These are phyloP conservation scores for Threskiornis aethiopicus DNA, from an alignment of 2,797 vertebrate genomes.

Conservation along the genomic window DNA sequence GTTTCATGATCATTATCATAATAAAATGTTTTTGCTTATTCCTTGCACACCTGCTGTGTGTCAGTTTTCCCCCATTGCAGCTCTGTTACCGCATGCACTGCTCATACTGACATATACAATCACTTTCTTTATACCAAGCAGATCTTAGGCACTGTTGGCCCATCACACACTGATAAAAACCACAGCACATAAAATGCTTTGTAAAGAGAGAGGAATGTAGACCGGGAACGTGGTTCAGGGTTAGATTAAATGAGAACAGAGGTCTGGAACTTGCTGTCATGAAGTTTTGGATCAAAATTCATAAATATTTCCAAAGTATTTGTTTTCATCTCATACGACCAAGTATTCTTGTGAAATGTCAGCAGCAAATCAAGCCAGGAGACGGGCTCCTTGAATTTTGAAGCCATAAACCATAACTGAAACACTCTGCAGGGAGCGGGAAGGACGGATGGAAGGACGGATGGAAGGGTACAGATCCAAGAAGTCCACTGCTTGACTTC, in stretches of 20 bases:
- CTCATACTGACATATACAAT: neutral
- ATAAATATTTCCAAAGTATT: constrained; percentile 14
- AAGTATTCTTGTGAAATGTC: neutral
- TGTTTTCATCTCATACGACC: neutral
- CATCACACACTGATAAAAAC: neutral
- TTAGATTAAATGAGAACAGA: constrained; percentile 27
- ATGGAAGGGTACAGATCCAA: neutral
- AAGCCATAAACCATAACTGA: constrained; percentile 2
- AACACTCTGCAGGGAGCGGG: neutral
- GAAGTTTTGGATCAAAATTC: constrained; percentile 4
- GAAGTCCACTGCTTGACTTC: neutral
- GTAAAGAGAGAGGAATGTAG: neutral
- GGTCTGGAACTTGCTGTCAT: neutral
- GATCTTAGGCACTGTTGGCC: neutral
- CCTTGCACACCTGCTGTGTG: constrained; percentile 58
- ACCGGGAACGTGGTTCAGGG: neutral
- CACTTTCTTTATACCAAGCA: neutral
- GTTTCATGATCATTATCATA: constrained; percentile 63
- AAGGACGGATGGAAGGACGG: neutral
- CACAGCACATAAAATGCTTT: neutral
- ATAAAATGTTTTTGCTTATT: constrained; percentile 42
- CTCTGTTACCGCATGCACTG: neutral
- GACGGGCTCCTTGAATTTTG: neutral
- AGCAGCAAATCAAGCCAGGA: neutral
- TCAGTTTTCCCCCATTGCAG: constrained; percentile 27